Evolutionary conservation across 2,888 invertebrate genomes (phyloP), one percentile per base, ranked within the genome.

Genomic region (Odontothrips loti): DNA sequence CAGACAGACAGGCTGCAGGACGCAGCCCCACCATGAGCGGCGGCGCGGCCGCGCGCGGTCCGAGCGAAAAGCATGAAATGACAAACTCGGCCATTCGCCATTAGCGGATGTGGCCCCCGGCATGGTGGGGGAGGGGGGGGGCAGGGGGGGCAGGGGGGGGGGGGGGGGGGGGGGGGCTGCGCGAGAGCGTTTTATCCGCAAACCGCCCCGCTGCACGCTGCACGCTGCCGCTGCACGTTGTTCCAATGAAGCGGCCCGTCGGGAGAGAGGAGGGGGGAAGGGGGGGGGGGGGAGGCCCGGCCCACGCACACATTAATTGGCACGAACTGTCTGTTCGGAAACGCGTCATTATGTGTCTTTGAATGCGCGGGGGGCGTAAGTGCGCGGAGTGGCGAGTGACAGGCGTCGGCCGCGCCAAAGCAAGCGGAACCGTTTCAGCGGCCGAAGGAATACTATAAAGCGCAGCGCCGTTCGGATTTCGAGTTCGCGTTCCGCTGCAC

Each of bases 121-220:
- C 58, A 6, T 8, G 58, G 58, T 43, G 34, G 58, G 12, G 23
- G 9, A 8, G 68, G 27, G 68, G 27, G 23, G 23, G 68, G 63
- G 63, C 15, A 63, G 23, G n/a, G 63, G 63, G 63, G 23, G 68
- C 34, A 6, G 6, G 68, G 23, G 63, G 9, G 15, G 48, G 48
- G 58, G n/a, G 58, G 15, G 58, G 6, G 58, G 58, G 58, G 11
- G 58, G 17, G 58, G 58, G 15, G 58, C 20, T 17, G 6, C 6
- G 68, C 68, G 23, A 27, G 68, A 75, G 68, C 68, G 27, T 75
- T 75, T 75, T 75, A 75, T 75, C 68, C 68, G 68, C 68, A 75
- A 75, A 75, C 68, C 68, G 27, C 68, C 23, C 68, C 68, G 68
- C 68, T 23, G 68, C 68, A 51, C 20, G 68, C 68, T 17, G 15